These are phyloP conservation scores for Lophius americanus DNA, from an alignment of 2,797 vertebrate genomes.

Conservation along the genomic window DNA sequence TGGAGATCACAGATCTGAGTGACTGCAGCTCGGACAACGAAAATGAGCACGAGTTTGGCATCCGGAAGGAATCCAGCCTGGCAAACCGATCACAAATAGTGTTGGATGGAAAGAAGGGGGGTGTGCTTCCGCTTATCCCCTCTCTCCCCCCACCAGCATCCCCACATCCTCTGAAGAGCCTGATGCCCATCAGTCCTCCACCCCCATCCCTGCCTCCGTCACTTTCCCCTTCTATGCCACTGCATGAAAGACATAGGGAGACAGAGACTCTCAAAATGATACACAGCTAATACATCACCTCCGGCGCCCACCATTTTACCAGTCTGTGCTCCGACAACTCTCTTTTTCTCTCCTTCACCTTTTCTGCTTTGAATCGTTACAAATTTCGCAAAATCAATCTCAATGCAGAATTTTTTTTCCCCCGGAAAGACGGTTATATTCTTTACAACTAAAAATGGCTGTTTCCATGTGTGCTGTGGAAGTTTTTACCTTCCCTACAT, in stretches of 20 bases:
- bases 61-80: constrained; percentile 71
- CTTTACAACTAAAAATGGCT: constrained; percentile 43
- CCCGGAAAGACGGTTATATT: constrained; percentile 41
- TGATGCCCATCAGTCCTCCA: constrained; percentile 78
- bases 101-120: constrained; percentile 74
- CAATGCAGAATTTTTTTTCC: constrained; percentile 21
- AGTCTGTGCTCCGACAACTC: constrained; percentile 72
- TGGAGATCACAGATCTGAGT: constrained; percentile 94
- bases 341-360: constrained; percentile 71
- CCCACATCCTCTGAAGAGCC: constrained; percentile 81
- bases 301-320: constrained; percentile 53
- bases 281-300: constrained; percentile 78
- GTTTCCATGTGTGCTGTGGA: constrained; percentile 56
- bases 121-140: constrained; percentile 73
- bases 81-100: constrained; percentile 69
- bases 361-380: constrained; percentile 39
- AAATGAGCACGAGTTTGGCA: constrained; percentile 78
- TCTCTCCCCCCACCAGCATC: constrained; percentile 73
- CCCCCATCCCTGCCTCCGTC: constrained; percentile 78
- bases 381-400: constrained; percentile 20
- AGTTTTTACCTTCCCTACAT: constrained; percentile 51
- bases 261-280: constrained; percentile 84
- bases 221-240: constrained; percentile 71
- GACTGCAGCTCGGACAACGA: constrained; percentile 90
- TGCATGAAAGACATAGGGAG: constrained; percentile 83